Evolutionary conservation across 2,888 invertebrate genomes (phyloP).

Genomic region (Drosophila kanekoi): DNA sequence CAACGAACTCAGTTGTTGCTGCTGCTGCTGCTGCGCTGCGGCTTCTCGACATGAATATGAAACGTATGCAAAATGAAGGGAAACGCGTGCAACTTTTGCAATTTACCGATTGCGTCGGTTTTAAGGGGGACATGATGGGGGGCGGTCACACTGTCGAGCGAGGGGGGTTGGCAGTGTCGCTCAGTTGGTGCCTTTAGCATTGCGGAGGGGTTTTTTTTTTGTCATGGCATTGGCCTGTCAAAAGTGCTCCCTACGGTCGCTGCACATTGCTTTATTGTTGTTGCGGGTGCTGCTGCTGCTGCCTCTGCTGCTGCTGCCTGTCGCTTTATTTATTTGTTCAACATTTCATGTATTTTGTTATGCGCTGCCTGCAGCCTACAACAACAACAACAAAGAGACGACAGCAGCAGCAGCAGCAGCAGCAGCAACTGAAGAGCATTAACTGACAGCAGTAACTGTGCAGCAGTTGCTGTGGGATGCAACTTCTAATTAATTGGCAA

Average conservation of each 20-base stretch:
- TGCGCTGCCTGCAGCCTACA: slow-evolving; percentile 39
- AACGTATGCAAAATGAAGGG: slow-evolving; percentile 77
- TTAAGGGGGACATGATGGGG: slow-evolving; percentile 18
- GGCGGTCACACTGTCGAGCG: slow-evolving; percentile 1
- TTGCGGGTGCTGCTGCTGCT: slow-evolving; percentile 17
- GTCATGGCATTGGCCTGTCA: slow-evolving; percentile 65
- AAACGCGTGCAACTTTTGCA: slow-evolving; percentile 77
- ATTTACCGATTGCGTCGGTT: slow-evolving; percentile 67
- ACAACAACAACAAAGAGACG: slow-evolving; percentile 14
- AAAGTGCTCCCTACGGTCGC: slow-evolving; percentile 29
- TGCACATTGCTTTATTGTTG: slow-evolving; percentile 29
- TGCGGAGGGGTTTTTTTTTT: slow-evolving; percentile 13
- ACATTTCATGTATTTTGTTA: slow-evolving; percentile 45
- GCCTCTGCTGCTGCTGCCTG: slow-evolving; percentile 18
- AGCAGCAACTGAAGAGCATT: slow-evolving; percentile 19
- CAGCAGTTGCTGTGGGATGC: slow-evolving; percentile 31
- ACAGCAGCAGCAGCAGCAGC: neutral
- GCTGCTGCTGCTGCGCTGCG: slow-evolving; percentile 4
- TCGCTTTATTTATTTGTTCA: slow-evolving; percentile 61
- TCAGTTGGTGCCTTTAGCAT: slow-evolving; percentile 21
- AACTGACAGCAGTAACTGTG: slow-evolving; percentile 31
- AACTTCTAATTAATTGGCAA: slow-evolving; percentile 57
- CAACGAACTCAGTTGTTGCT: slow-evolving; percentile 62
- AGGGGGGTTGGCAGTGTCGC: neutral
- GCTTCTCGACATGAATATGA: slow-evolving; percentile 73